Conservation (phyloP, 2,797 vertebrate species). For the Cercopithecus diana region DNA sequence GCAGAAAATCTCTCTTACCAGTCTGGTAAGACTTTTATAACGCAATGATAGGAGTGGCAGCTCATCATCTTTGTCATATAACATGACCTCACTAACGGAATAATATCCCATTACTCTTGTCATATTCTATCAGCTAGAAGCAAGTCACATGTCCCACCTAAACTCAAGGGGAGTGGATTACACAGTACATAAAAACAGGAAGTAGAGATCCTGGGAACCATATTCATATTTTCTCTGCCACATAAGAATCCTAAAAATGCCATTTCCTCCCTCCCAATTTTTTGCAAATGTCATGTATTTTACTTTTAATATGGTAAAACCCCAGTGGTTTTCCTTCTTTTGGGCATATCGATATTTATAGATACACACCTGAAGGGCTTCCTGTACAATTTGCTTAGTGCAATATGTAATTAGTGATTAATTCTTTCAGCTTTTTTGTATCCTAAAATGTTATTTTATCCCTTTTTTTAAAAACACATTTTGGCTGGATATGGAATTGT, state of each 20-base stretch:
- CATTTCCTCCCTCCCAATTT: background rate
- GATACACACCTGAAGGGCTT: background rate
- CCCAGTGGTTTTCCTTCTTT: background rate
- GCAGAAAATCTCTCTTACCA: background rate
- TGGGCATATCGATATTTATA: background rate
- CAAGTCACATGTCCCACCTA: background rate
- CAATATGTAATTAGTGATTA: background rate
- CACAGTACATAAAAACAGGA: background rate
- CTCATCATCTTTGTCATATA: background rate
- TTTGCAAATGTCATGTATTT: background rate
- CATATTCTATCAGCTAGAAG: background rate
- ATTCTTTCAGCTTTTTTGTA: background rate
- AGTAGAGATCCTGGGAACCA: background rate
- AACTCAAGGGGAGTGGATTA: background rate
- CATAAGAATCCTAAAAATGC: background rate
- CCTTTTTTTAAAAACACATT: background rate
- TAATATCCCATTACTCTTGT: background rate
- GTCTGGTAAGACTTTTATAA: background rate
- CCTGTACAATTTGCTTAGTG: background rate
- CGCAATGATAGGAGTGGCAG: background rate
- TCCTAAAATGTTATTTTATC: background rate
- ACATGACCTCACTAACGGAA: background rate
- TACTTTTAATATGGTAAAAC: background rate
- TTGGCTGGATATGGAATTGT: background rate
- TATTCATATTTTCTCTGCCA: background rate